These are phyloP conservation scores for Boulengeromyrus knoepffleri DNA, from an alignment of 2,113 vertebrate genomes.

Conservation along the genomic window DNA sequence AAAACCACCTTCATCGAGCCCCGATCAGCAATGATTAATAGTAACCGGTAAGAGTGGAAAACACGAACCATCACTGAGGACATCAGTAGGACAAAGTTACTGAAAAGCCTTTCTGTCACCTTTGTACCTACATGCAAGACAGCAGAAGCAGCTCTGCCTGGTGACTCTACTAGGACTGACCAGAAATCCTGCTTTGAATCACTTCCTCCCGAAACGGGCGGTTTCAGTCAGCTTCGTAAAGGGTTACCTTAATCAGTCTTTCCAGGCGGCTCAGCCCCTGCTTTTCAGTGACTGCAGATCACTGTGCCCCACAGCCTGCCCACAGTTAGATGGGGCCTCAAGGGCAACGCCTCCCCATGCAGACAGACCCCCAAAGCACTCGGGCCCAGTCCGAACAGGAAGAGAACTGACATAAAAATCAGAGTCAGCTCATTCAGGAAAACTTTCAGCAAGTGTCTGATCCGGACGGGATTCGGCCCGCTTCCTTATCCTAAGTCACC, in stretches of 20 bases:
- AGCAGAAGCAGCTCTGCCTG: not conserved
- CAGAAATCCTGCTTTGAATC: not conserved
- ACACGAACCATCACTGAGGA: not conserved
- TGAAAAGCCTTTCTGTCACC: not conserved
- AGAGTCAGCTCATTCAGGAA: conserved; percentile 42
- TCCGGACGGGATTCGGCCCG: conserved; percentile 33
- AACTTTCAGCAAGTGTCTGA: conserved; percentile 44
- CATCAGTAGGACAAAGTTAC: not conserved
- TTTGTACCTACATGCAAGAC: not conserved
- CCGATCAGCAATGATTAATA: not conserved
- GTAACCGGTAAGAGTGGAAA: not conserved
- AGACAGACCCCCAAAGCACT: not conserved
- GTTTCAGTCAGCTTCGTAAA: not conserved
- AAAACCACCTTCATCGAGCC: not conserved
- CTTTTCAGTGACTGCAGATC: not conserved
- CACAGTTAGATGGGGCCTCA: not conserved
- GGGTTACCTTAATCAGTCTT: not conserved
- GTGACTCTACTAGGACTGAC: not conserved
- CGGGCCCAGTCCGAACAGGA: not conserved
- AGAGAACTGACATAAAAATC: not conserved
- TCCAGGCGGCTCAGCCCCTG: not conserved
- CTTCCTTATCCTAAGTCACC: conserved; percentile 21
- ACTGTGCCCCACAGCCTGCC: not conserved
- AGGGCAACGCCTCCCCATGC: not conserved
- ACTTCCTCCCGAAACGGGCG: not conserved